Conservation (phyloP, 2,797 vertebrate species). For the Alosa sapidissima region DNA sequence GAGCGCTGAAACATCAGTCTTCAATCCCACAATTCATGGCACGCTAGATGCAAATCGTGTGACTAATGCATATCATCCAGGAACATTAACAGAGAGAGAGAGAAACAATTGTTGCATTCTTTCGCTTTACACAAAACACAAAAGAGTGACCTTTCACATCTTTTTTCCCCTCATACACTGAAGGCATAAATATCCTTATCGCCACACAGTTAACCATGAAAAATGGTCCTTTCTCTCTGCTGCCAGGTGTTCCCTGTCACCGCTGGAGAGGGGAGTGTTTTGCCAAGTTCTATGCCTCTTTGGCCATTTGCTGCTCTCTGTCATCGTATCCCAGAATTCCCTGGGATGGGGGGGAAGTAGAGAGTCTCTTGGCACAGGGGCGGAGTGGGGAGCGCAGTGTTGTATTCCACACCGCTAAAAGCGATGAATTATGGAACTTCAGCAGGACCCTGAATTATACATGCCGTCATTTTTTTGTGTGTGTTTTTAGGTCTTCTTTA, state of each 20-base stretch:
- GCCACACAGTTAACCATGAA: background rate
- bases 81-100: background rate
- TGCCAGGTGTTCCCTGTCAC: background rate
- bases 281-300: background rate
- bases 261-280: background rate
- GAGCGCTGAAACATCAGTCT: background rate
- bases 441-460: background rate
- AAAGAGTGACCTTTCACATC: background rate
- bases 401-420: background rate
- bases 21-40: background rate
- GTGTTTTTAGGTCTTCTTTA: background rate
- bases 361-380: background rate
- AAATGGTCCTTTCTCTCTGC: background rate
- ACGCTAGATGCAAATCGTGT: background rate
- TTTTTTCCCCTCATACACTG: background rate
- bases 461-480: background rate
- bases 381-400: background rate
- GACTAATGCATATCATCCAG: slow-evolving; percentile 22
- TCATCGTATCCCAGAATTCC: background rate
- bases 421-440: background rate
- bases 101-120: background rate
- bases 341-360: background rate
- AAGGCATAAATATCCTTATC: background rate
- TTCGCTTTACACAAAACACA: background rate
- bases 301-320: background rate